Evolutionary conservation across 2,888 invertebrate genomes (phyloP).

Genomic region (Synergus gifuensis): DNA sequence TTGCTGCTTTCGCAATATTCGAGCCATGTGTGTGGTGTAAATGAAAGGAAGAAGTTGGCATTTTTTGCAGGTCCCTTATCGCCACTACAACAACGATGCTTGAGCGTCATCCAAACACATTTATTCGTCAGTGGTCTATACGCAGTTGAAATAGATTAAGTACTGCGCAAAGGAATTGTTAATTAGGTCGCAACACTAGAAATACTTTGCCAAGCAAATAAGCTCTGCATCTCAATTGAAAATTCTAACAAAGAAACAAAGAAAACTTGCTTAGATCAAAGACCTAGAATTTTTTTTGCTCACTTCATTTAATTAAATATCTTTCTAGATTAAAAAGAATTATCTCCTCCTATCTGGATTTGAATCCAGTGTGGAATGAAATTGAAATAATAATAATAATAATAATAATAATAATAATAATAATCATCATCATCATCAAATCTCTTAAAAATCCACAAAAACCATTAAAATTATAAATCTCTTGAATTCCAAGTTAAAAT

Average conservation of each 20-base stretch:
- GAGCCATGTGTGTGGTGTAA: not conserved
- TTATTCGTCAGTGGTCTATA: conserved; percentile 48
- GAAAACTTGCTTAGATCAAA: not conserved
- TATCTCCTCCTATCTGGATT: too few relatives aligned
- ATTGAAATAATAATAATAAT: too few relatives aligned
- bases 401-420: too few relatives aligned
- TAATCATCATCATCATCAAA: too few relatives aligned
- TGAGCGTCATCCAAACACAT: conserved; percentile 40
- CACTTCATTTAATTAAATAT: too few relatives aligned
- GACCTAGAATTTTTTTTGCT: not conserved
- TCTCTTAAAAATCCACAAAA: too few relatives aligned
- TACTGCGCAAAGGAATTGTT: conserved; percentile 41
- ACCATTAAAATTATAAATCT: too few relatives aligned
- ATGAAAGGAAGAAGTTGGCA: conserved; percentile 27
- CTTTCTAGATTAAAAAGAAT: too few relatives aligned
- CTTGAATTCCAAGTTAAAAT: too few relatives aligned
- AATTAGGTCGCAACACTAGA: conserved; percentile 42
- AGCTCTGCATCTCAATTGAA: not conserved
- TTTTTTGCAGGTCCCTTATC: conserved; percentile 42
- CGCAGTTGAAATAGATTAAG: conserved; percentile 59
- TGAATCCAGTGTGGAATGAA: too few relatives aligned
- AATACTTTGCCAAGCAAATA: conserved; percentile 3
- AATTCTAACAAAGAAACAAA: not conserved
- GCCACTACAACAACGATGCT: conserved; percentile 25
- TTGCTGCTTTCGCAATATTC: not conserved